Evolutionary conservation across 1,140 invertebrate species (phyloP).

Genomic region (Anoplophora glabripennis): DNA sequence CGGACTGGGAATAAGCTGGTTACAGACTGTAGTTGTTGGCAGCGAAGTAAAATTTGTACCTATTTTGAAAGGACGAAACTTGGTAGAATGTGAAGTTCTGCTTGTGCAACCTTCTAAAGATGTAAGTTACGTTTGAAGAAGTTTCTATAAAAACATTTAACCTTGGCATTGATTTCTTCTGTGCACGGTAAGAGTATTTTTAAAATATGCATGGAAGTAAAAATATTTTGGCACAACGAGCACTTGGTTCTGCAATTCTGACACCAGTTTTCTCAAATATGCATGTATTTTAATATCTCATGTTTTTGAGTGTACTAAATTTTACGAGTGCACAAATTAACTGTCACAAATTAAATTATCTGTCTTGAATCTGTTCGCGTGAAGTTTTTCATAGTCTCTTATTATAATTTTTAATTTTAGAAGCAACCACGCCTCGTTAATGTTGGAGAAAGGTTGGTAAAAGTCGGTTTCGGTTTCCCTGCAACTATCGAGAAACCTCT

Average conservation of each 20-base stretch:
- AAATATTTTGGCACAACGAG: neutral
- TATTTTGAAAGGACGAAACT: slow-evolving; percentile 46
- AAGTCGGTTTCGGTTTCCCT: slow-evolving; percentile 51
- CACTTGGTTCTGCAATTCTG: neutral
- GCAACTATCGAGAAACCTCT: slow-evolving; percentile 34
- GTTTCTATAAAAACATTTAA: slow-evolving; percentile 3
- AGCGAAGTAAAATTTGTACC: slow-evolving; percentile 52
- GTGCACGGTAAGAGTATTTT: slow-evolving; percentile 6
- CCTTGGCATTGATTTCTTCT: too few relatives aligned
- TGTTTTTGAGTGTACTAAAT: neutral
- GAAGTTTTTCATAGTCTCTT: neutral
- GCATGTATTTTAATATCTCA: neutral
- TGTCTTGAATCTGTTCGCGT: neutral
- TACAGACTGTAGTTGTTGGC: slow-evolving; percentile 51
- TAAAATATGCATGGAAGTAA: slow-evolving; percentile 1
- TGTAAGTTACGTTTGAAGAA: slow-evolving; percentile 26
- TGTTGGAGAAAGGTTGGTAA: slow-evolving; percentile 50
- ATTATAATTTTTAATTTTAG: slow-evolving; percentile 23
- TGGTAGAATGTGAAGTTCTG: slow-evolving; percentile 50
- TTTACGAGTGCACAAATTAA: neutral
- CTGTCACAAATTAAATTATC: neutral
- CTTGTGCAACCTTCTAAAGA: slow-evolving; percentile 43
- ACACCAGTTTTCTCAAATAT: neutral
- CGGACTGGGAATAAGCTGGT: slow-evolving; percentile 53
- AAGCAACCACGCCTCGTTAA: slow-evolving; percentile 32